These are phyloP conservation scores for Drosophila athabasca DNA, from an alignment of 1,140 invertebrate genomes.

Conservation along the genomic window DNA sequence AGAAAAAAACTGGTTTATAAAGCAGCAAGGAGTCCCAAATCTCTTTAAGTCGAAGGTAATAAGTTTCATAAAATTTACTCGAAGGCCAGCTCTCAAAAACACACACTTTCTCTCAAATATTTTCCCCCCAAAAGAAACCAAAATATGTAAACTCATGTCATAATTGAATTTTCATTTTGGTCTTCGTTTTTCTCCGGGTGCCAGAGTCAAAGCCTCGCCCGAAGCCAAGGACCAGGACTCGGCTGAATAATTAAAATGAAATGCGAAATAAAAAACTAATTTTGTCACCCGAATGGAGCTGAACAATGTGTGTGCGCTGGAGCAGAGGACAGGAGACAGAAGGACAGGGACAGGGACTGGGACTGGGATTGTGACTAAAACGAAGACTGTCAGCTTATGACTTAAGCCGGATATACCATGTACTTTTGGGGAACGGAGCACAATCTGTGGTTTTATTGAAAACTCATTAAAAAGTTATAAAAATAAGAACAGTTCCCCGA, in stretches of 20 bases:
- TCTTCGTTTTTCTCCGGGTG: background rate
- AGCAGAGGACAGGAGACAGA: no score
- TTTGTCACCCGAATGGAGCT: constrained; percentile 48
- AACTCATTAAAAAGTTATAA: constrained; percentile 73
- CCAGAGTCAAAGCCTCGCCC: constrained; percentile 16
- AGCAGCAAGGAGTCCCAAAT: constrained; percentile 24
- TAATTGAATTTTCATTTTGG: constrained; percentile 74
- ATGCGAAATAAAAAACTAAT: constrained; percentile 64
- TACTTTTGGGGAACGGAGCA: background rate
- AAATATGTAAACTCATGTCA: constrained; percentile 65
- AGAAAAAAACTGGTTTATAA: background rate
- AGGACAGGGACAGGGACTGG: background rate
- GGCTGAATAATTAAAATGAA: constrained; percentile 61
- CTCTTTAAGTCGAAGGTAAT: constrained; percentile 48
- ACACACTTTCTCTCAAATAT: background rate
- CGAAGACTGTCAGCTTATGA: constrained; percentile 29
- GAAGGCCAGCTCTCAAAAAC: constrained; percentile 32
- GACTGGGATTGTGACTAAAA: background rate
- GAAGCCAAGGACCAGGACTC: constrained; percentile 4
- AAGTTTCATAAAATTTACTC: constrained; percentile 30
- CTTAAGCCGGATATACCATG: constrained; percentile 26
- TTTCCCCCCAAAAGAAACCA: background rate
- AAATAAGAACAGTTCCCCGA: constrained; percentile 28
- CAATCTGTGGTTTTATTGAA: constrained; percentile 43
- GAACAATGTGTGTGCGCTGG: background rate